phyloP scores from a whole-genome alignment of 2,888 invertebrate genomes.

The Chironomus tentans region DNA sequence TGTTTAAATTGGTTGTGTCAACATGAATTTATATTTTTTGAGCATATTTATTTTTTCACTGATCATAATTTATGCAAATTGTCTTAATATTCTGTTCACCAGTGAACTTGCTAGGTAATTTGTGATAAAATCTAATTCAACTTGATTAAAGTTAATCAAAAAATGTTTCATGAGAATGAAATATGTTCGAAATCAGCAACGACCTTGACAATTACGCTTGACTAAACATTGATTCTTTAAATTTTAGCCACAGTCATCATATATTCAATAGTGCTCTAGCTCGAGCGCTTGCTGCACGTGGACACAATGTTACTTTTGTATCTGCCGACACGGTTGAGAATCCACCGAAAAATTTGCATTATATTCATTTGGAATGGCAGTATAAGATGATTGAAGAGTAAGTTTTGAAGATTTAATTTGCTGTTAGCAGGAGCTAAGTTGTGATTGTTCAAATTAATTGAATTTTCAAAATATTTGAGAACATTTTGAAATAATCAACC shows the following conservation, averaged over 20 bases:
- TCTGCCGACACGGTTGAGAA: constrained; percentile 31
- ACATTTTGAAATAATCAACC: too few species aligned
- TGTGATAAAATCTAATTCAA: not conserved
- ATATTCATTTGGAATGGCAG: constrained; percentile 7
- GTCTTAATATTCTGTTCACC: not conserved
- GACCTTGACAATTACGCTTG: too few species aligned
- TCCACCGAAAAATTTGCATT: constrained; percentile 28
- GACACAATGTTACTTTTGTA: constrained; percentile 31
- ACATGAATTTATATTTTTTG: too few species aligned
- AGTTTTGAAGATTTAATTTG: not conserved
- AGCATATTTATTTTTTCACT: too few species aligned
- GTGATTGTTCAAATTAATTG: too few species aligned
- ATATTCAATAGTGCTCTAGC: constrained; percentile 24
- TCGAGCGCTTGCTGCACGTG: constrained; percentile 25
- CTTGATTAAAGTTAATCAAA: not conserved
- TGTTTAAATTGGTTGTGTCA: too few species aligned
- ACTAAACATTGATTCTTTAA: too few species aligned
- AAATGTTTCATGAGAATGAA: too few species aligned
- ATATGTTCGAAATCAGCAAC: not conserved
- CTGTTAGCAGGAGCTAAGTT: not conserved
- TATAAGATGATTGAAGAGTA: constrained; percentile 28
- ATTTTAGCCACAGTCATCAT: not conserved
- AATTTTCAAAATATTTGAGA: too few species aligned
- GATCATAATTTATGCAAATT: too few species aligned
- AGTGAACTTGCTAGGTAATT: not conserved